phyloP scores from a whole-genome alignment of 2,113 vertebrate species.

The Pelobates fuscus region DNA sequence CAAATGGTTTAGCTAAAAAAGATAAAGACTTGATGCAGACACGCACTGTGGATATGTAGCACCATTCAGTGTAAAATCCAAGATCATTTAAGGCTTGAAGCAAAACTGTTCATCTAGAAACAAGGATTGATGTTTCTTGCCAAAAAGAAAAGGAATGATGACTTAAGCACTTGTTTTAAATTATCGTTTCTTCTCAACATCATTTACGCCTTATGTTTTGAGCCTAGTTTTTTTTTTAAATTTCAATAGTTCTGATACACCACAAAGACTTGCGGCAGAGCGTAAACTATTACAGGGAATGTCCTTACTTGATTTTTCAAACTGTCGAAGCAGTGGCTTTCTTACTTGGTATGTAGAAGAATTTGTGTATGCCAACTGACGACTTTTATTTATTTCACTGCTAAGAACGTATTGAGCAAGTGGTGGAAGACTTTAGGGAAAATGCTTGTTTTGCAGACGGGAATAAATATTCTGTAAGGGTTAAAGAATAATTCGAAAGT shows the following conservation, averaged over 20 bases:
- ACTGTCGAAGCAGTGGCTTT: slow-evolving; percentile 25
- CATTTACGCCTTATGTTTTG: slow-evolving; percentile 42
- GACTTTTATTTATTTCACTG: slow-evolving; percentile 33
- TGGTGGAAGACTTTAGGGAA: too few relatives aligned
- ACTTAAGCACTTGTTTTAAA: slow-evolving; percentile 46
- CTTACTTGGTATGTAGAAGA: slow-evolving; percentile 15
- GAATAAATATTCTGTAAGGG: too few relatives aligned
- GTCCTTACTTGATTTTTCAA: slow-evolving; percentile 36
- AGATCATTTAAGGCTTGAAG: slow-evolving; percentile 51
- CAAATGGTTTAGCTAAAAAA: slow-evolving; percentile 46
- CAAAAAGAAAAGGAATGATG: slow-evolving; percentile 35
- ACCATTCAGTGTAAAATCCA: slow-evolving; percentile 25
- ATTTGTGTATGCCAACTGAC: slow-evolving; percentile 21
- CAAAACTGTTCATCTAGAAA: slow-evolving; percentile 46
- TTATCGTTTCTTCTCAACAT: slow-evolving; percentile 33
- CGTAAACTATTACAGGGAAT: slow-evolving; percentile 21
- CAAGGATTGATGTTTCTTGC: slow-evolving; percentile 42
- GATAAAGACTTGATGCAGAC: slow-evolving; percentile 47
- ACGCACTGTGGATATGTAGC: slow-evolving; percentile 42
- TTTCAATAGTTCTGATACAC: slow-evolving; percentile 11
- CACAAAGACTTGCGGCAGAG: slow-evolving; percentile 13
- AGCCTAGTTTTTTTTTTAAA: slow-evolving; percentile 14
- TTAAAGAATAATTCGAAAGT: too few relatives aligned
- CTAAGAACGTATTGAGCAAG: too few relatives aligned
- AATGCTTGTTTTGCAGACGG: too few relatives aligned